A percentile compares a stretch with the other conserved stretches of the same genome.
Conservation (phyloP, 2,797 vertebrate species). For the Eidolon dupreanum region DNA sequence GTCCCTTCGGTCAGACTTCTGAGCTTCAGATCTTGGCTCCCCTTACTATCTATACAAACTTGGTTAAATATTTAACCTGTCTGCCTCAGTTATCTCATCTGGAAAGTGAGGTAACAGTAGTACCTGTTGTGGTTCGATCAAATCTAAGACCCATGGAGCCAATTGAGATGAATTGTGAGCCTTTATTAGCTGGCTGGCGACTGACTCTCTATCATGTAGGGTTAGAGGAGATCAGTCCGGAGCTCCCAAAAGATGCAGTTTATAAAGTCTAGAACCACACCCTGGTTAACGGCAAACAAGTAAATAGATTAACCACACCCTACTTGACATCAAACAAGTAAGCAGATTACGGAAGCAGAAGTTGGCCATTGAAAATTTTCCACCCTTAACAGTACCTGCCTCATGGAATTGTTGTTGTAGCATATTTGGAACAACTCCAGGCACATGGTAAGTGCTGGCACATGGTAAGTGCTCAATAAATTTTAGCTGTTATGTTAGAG, state of each 20-base stretch:
- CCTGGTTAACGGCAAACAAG: too few relatives aligned
- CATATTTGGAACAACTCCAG: neutral
- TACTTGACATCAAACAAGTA: too few relatives aligned
- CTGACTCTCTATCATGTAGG: too few relatives aligned
- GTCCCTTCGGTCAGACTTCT: neutral
- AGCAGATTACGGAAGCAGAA: too few relatives aligned
- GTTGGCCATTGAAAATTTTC: too few relatives aligned
- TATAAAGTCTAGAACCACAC: too few relatives aligned
- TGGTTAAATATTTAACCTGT: neutral
- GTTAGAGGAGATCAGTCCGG: too few relatives aligned
- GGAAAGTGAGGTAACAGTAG: neutral
- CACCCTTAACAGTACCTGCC: neutral
- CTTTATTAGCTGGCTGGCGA: too few relatives aligned
- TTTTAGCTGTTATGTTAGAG: neutral
- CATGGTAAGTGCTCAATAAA: neutral
- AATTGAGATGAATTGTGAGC: too few relatives aligned
- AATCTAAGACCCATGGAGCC: too few relatives aligned
- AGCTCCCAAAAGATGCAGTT: too few relatives aligned
- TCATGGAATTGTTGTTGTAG: neutral
- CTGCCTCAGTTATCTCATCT: neutral
- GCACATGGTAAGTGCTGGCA: neutral
- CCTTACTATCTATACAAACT: neutral
- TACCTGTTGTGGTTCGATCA: neutral
- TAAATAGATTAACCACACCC: too few relatives aligned
- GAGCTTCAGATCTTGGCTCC: neutral